Evolutionary conservation across 2,797 vertebrate species (phyloP), one percentile per base, ranked within the genome.

Genomic region (Smutsia gigantea): DNA sequence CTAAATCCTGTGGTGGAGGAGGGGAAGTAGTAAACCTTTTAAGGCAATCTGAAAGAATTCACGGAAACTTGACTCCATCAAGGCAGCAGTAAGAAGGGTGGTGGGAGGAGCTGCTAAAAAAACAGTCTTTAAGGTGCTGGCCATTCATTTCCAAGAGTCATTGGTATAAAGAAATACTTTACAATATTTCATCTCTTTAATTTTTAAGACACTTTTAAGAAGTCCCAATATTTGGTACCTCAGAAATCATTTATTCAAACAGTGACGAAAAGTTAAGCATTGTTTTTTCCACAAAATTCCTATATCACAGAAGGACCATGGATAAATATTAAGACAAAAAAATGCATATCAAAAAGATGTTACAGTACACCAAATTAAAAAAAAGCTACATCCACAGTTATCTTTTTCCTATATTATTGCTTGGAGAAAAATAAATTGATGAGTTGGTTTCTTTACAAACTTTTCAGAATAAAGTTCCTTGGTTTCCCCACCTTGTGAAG

Each of bases 281-380:
- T 74, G 51, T 57, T 93, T 74, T 66, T 94, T 82, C 91, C 21
- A 93, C 53, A 95, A 8, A 86, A 78, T 88, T 68, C n/a, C 71
- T 84, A 42, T 23, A 17, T 61, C 25, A 95, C 4, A 46, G 17
- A 85, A 37, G 39, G 29, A 72, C 19, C 31, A 59, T 29, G 13
- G 37, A 51, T 74, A 96, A 91, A 61, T 86, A 84, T 4, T 55
- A 69, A n/a, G 37, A 39, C 8, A 66, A 79, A 91, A 83, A 49
- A 34, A 23, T 46, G 59, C 29, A 39, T 57, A 21, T 81, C 55
- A 81, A 15, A 69, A 95, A 71, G 72, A 79, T 64, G 34, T 23
- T 82, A 87, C 4, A 49, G 34, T 63, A 66, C 2, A 69, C 34
- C 55, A 92, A 53, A 93, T 72, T 46, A 46, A 23, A 94, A 93